phyloP scores from a whole-genome alignment of 2,113 vertebrate species.

The Pterocles burchelli region DNA sequence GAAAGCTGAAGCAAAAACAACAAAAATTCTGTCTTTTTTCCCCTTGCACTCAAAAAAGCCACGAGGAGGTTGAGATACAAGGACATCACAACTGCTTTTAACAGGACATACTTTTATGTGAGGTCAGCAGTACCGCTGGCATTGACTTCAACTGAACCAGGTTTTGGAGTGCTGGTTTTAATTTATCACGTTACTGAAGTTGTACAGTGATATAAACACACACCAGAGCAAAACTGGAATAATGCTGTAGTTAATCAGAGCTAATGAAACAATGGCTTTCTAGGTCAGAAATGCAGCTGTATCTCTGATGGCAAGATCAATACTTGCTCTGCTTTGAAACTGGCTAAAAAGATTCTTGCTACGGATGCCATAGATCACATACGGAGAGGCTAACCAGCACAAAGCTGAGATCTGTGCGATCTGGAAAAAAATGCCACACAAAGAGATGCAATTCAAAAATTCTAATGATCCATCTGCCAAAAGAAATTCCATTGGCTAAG shows the following conservation, averaged over 20 bases:
- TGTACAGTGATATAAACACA: constrained; percentile 13
- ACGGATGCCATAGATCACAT: not conserved
- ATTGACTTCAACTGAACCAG: constrained; percentile 7
- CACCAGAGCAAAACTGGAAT: not conserved
- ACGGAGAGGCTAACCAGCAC: not conserved
- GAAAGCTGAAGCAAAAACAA: not conserved
- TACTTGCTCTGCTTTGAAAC: not conserved
- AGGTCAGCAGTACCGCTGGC: not conserved
- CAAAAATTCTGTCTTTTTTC: not conserved
- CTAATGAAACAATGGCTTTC: constrained; percentile 22
- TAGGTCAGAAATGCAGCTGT: constrained; percentile 46
- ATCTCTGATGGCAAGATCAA: constrained; percentile 28
- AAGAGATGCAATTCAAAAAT: constrained; percentile 1
- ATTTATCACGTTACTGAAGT: constrained; percentile 16
- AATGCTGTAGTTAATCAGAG: constrained; percentile 20
- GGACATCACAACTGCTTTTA: not conserved
- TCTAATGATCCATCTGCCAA: not conserved
- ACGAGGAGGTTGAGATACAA: not conserved
- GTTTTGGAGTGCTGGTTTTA: not conserved
- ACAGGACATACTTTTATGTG: not conserved
- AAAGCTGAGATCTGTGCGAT: not conserved
- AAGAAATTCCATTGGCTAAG: not conserved
- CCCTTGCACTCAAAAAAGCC: not conserved
- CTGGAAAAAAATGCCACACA: not conserved
- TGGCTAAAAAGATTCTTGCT: not conserved